Evolutionary conservation across 1,140 invertebrate genomes (phyloP).

Genomic region (Grapholita molesta): DNA sequence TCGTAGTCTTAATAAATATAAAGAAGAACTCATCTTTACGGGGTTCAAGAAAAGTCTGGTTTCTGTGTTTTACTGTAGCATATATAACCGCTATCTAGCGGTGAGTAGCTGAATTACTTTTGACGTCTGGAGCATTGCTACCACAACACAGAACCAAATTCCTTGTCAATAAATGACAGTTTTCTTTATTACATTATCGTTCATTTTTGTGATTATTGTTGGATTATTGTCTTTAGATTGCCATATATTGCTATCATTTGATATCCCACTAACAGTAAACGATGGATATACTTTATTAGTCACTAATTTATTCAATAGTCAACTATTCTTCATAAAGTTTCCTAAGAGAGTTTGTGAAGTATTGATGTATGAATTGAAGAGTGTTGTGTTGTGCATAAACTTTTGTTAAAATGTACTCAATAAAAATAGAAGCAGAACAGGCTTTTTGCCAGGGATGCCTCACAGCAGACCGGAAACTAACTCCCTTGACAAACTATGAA

Average conservation of each 20-base stretch:
- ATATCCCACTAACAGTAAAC: too few species aligned
- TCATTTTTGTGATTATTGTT: background rate
- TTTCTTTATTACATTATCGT: background rate
- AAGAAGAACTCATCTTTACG: too few species aligned
- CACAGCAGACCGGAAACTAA: background rate
- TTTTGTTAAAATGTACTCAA: background rate
- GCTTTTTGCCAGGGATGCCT: slow-evolving; percentile 2
- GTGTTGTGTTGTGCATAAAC: background rate
- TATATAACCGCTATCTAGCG: background rate
- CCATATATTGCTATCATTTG: background rate
- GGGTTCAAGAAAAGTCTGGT: background rate
- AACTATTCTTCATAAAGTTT: background rate
- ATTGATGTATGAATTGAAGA: too few species aligned
- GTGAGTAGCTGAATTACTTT: background rate
- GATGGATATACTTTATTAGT: background rate
- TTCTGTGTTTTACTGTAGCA: too few species aligned
- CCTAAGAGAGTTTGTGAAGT: background rate
- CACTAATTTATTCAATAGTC: background rate
- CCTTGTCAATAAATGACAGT: background rate
- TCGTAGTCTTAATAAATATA: too few species aligned
- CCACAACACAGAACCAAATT: background rate
- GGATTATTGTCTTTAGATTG: background rate
- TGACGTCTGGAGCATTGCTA: background rate
- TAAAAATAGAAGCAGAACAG: background rate
- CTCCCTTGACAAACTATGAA: background rate